Base-by-base conservation (phyloP, 2,113 vertebrate genomes). In the Brachyistius frenatus region DNA sequence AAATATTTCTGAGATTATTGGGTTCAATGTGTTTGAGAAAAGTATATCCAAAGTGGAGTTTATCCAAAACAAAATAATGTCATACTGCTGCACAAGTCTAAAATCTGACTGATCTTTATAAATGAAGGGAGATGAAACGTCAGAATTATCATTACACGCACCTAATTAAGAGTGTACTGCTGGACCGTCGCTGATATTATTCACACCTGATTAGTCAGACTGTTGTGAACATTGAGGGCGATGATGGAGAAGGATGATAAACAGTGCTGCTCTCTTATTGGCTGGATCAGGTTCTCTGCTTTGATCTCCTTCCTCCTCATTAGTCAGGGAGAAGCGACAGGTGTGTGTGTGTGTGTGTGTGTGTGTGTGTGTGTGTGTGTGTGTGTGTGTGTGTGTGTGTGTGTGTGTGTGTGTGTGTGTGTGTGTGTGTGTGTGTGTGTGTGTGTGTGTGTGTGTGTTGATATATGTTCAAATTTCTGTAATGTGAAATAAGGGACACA, bases 261-360 rank as follows among this genome's bases (percentile, higher is more conserved):
- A 89, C 85, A 86, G 16, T 63, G 72, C 78, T 37, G 78, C 0
- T 3, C 76, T 86, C 88, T 65, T 53, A 93, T 91, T 90, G 86
- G 89, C 75, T 70, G 67, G 83, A 90, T 90, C 86, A 86, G 47
- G 67, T 78, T 87, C 33, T 62, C 10, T 0, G 50, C 90, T 93
- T 92, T 91, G 91, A 93, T 93, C 90, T 64, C 64, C 83, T 66
- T 89, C 81, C 85, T 83, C 85, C 82, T 85, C 87, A 86, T 92
- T 75, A 87, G 74, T 93, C 83, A 88, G 64, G 56, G 60, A 44
- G 49, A 54, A 62, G 16, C 2, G 75, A 64, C 82, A 88, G 73
- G 86, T 90, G 79, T 89, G 6, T 72, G 74, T 81, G 61, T 50
- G 8, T 72, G 74, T 81, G 62, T 75, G 64, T 54, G 57, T 31